phyloP scores from a whole-genome alignment of 2,888 invertebrate genomes.

The Eucera pruinosa region DNA sequence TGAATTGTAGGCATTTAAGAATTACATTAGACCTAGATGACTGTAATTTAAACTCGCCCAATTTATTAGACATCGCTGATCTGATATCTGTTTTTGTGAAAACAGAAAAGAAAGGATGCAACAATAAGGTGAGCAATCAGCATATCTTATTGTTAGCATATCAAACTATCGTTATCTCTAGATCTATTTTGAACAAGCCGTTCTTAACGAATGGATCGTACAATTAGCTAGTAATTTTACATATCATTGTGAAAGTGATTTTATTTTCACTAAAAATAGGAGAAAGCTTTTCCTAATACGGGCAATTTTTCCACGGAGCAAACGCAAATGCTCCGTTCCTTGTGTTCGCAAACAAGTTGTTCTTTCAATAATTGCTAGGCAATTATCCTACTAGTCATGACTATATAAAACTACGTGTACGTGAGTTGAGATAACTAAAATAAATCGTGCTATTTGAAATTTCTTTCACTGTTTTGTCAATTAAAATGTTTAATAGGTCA shows the following conservation, averaged over 20 bases:
- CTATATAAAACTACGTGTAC: not conserved
- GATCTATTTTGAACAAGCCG: not conserved
- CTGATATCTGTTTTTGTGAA: constrained; percentile 35
- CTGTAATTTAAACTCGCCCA: constrained; percentile 41
- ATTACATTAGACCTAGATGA: constrained; percentile 40
- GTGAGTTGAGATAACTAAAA: not conserved
- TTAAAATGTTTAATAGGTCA: not conserved
- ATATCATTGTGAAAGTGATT: constrained; percentile 3
- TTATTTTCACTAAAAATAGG: constrained; percentile 22
- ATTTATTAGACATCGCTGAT: constrained; percentile 42
- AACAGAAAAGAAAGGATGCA: not conserved
- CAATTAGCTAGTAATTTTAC: constrained; percentile 11
- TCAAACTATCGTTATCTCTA: constrained; percentile 17
- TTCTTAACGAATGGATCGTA: not conserved
- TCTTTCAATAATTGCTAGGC: no score
- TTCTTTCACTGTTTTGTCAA: not conserved
- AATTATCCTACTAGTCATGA: not conserved
- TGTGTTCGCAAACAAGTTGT: not conserved
- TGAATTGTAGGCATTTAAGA: constrained; percentile 34
- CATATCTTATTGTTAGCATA: no score
- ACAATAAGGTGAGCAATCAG: not conserved
- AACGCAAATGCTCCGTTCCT: constrained; percentile 3
- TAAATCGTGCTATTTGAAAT: constrained; percentile 3
- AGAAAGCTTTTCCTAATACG: constrained; percentile 10
- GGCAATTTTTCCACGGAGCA: constrained; percentile 4